Evolutionary conservation across 2,888 invertebrate species (phyloP), one percentile per base, ranked within the genome.

Genomic region (Phortica magna): DNA sequence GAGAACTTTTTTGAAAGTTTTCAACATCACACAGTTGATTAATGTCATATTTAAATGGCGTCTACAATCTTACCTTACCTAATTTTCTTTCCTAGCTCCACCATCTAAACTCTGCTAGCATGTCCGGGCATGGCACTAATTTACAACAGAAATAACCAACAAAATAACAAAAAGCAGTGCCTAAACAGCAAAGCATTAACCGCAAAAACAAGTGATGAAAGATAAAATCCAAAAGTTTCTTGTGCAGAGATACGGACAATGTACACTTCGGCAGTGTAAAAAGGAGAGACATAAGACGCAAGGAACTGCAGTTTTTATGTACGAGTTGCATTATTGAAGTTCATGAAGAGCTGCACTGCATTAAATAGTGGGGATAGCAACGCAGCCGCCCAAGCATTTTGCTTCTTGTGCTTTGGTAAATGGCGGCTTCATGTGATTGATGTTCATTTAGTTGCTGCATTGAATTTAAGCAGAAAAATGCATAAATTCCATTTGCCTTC

Each of bases 381-480:
- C 0, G 48, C 61, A 43, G 41, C 67, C 12, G 43, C 48, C 17
- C 48, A 43, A 39, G 10, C 43, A 68, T 17, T 43, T 43, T 10
- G 17, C 19, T 19, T 68, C n/a, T 65, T 14, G 14, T 14, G 7
- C 17, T 7, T 42, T 68, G 12, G 7, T 41, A 41, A 42, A 19
- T 19, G 85, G 81, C 89, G 89, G 88, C 85, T 78, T 87, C 83
- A 81, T 78, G 87, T 89, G 89, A 87, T 87, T 87, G 87, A 87
- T 87, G 89, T 88, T 89, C 84, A 88, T 87, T 89, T 89, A 83
- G 89, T 89, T 89, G 89, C 87, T 88, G 87, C 88, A 82, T 83
- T 84, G 83, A 84, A 85, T 88, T 87, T 88, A 88, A 86, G 86
- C 88, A 87, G 89, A 89, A 89, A 88, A 88, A 88, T 88, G 89